Base-by-base conservation (phyloP, 2,797 vertebrate species). In the Alosa sapidissima region DNA sequence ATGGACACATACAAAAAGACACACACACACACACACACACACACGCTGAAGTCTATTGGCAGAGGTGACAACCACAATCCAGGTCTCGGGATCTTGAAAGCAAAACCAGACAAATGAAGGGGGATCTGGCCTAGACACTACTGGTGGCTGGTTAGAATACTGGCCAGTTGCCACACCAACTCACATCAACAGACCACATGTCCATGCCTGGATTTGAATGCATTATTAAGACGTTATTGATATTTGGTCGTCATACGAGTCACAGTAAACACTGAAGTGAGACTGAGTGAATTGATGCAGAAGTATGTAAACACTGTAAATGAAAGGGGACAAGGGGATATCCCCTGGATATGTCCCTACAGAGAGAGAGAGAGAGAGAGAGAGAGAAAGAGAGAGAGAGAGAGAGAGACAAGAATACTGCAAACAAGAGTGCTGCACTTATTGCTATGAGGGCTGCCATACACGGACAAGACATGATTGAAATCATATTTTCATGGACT, bases 11-110 rank as follows among this genome's bases (percentile, higher is more conserved):
- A 16, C 28, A 11, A 8, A 14, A 1, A 47, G 55, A 54, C 52
- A 2, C 78, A 52, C 28, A 68, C 54, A 52, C n/a, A 60, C 49
- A 84, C 54, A 47, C n/a, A 84, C 49, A 58, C 68, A 84, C 85
- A 10, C 28, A 21, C 13, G 14, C 62, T 13, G 9, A 62, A 19
- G 68, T 21, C 36, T 75, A 7, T 45, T 21, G 41, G 19, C 5
- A 36, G 41, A 78, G 72, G 72, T 45, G 72, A 47, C 8, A 78
- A 78, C 72, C 36, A 7, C 14, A 21, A 36, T 1, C 41, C 41
- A 78, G 4, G 11, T 41, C 36, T 72, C 33, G 8, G 33, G 68
- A 72, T 72, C 33, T 36, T 41, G 13, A 72, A 19, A 72, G 68
- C 33, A 41, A 72, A 72, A 72, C 68, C 36, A 72, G 41, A 72